Evolutionary conservation across 2,797 vertebrate species (phyloP), one percentile per base, ranked within the genome.

Genomic region (Sebastes baramenuke): DNA sequence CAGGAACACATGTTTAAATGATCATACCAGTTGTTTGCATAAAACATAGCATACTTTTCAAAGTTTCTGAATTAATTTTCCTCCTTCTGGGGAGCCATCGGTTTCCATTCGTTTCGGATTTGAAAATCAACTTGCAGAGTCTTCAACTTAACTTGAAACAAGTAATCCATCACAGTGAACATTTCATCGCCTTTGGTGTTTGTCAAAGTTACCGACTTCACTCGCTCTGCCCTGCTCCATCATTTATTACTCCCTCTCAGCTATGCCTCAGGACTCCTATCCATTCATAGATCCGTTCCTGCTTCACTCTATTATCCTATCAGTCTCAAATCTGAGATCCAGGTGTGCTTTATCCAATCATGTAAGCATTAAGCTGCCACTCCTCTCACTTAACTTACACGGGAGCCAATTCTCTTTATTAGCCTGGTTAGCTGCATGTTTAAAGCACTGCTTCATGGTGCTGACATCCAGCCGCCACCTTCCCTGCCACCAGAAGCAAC

Each of bases 241-340:
- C 61, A 87, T 89, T 84, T 83, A 86, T 80, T 81, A 72, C 70
- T 79, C 66, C 67, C 77, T 81, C 75, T 86, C 72, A 88, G 77
- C 86, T 52, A 61, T 27, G 76, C 69, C 75, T 85, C 76, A 55
- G 79, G 82, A 82, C 73, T 83, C 67, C 25, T n/a, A 69, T 82
- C 58, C 81, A 75, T 79, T 84, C 81, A 70, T 24, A 59, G 72
- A 59, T 71, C 75, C 46, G n/a, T 79, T 69, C 49, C 70, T 82
- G 80, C 77, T 73, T 67, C 2, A 13, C 67, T 83, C 59, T 62
- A 34, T 86, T 86, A 61, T 77, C 58, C 29, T 54, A 74, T 77
- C 75, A 38, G 70, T 67, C 68, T 86, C 29, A 83, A 83, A 65
- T 80, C 56, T 25, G 36, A 74, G 73, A 79, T 82, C 42, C 20